A percentile compares a stretch with the other conserved stretches of the same genome.
Conservation (phyloP, 2,797 vertebrate species). For the Octomys mimax region DNA sequence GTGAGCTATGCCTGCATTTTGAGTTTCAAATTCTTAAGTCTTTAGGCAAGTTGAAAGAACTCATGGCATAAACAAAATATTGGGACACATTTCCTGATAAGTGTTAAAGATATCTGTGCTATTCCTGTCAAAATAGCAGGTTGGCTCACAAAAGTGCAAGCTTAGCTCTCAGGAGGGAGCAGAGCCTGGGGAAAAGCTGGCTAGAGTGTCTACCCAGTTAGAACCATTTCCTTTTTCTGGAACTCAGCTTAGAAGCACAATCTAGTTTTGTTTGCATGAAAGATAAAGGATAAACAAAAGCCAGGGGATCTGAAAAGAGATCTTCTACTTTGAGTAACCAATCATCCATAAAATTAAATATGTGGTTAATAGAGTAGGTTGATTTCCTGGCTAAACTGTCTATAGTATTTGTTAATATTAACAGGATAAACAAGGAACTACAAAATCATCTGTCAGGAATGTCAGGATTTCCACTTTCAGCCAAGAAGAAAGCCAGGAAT, state of each 20-base stretch:
- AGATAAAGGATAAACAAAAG: not conserved
- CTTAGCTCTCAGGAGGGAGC: not conserved
- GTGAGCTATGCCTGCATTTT: not conserved
- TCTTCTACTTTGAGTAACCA: not conserved
- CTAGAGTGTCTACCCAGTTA: not conserved
- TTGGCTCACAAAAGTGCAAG: not conserved
- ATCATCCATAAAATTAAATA: not conserved
- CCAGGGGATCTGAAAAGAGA: too few species aligned
- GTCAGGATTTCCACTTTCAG: not conserved
- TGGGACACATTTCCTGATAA: too few species aligned
- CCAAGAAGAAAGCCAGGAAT: not conserved
- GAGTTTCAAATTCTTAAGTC: not conserved
- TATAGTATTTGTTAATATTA: conserved; percentile 7
- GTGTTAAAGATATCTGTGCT: not conserved
- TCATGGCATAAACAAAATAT: not conserved
- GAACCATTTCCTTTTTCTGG: not conserved
- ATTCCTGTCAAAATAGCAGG: not conserved
- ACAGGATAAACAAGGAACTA: not conserved
- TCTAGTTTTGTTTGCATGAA: not conserved
- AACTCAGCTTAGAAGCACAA: not conserved
- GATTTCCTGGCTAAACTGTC: not conserved
- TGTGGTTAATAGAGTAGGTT: not conserved
- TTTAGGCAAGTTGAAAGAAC: conserved; percentile 2
- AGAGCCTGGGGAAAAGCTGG: too few species aligned
- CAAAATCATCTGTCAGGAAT: not conserved